phyloP scores from a whole-genome alignment of 2,113 vertebrate genomes.

The Poicephalus meyeri region DNA sequence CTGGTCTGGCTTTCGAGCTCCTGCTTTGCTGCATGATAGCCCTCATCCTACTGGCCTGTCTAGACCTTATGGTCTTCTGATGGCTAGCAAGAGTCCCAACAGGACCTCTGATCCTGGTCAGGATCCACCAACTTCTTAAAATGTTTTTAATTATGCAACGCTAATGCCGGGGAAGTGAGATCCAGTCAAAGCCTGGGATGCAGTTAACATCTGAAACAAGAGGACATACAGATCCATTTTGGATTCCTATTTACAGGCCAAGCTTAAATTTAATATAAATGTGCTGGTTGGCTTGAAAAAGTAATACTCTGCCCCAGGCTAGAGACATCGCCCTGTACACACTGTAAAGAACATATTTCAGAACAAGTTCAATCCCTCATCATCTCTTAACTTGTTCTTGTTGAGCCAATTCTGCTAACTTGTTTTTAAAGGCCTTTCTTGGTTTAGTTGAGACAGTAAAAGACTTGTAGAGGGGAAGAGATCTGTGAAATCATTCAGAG shows the following conservation, averaged over 20 bases:
- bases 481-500: not conserved
- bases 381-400: not conserved
- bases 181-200: not conserved
- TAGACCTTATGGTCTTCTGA: not conserved
- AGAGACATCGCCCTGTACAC: not conserved
- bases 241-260: not conserved
- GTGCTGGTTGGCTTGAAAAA: not conserved
- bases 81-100: not conserved
- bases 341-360: not conserved
- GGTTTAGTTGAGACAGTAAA: not conserved
- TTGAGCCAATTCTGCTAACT: not conserved
- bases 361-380: conserved; percentile 13
- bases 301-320: not conserved
- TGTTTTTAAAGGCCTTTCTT: not conserved
- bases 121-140: not conserved
- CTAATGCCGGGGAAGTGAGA: not conserved
- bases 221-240: not conserved
- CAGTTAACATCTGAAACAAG: not conserved
- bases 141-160: not conserved
- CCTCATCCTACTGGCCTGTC: not conserved
- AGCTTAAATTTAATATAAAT: not conserved
- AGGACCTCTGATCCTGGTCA: not conserved
- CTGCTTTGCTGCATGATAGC: not conserved
- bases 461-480: not conserved
- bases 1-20: not conserved